These are phyloP conservation scores for Drymonia ruficornis DNA, from an alignment of 2,888 invertebrate genomes.

Conservation along the genomic window DNA sequence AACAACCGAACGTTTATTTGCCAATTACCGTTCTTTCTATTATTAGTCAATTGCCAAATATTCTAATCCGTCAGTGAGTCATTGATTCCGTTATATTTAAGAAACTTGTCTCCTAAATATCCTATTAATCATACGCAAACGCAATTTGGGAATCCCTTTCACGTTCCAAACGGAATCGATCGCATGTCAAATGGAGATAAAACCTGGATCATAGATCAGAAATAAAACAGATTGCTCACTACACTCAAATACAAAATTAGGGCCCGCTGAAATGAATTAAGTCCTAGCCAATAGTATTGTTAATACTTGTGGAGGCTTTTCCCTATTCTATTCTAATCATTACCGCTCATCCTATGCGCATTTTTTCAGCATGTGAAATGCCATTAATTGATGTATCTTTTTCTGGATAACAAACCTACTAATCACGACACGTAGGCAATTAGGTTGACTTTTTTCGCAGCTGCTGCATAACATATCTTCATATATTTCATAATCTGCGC, in stretches of 20 bases:
- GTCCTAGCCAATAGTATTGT: too few species aligned
- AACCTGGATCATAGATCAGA: neutral
- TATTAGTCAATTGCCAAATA: neutral
- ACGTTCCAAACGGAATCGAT: neutral
- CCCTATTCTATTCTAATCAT: too few species aligned
- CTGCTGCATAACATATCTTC: neutral
- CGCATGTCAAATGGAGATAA: neutral
- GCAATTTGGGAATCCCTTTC: constrained; percentile 25
- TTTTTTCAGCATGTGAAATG: too few species aligned
- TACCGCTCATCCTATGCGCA: too few species aligned
- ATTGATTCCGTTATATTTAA: constrained; percentile 2
- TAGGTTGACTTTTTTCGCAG: too few species aligned
- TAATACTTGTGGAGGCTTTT: too few species aligned
- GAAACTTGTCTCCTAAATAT: neutral
- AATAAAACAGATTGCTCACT: neutral
- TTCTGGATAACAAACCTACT: too few species aligned
- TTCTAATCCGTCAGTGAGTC: constrained; percentile 3
- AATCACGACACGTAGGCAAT: too few species aligned
- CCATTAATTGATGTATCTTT: too few species aligned
- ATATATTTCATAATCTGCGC: neutral
- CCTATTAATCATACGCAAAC: neutral
- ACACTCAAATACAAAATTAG: neutral
- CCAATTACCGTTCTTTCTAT: neutral
- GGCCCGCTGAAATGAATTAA: too few species aligned
- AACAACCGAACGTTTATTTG: neutral